Evolutionary conservation across 2,888 invertebrate genomes (phyloP).

Genomic region (Erebia aethiops): DNA sequence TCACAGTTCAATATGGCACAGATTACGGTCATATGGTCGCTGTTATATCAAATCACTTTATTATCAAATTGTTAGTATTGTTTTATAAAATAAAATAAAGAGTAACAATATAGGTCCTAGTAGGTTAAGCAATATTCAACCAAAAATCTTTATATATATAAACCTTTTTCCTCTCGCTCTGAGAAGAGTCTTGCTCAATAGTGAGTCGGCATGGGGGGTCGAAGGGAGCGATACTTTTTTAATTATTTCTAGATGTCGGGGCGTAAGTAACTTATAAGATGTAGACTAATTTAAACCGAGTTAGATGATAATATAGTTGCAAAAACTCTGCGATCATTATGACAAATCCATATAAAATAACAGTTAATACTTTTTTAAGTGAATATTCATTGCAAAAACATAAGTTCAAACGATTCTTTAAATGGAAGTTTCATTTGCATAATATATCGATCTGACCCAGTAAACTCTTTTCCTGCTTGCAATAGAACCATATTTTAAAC

Average conservation of each 20-base stretch:
- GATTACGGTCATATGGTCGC: neutral
- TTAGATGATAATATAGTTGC: neutral
- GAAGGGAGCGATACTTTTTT: no score
- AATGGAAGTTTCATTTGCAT: constrained; percentile 6
- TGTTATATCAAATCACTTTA: neutral
- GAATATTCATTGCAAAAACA: neutral
- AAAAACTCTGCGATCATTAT: neutral
- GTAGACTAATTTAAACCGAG: neutral
- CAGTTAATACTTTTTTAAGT: neutral
- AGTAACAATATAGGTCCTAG: neutral
- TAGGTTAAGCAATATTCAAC: no score
- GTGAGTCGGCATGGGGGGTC: no score
- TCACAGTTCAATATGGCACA: neutral
- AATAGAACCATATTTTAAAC: constrained; percentile 8
- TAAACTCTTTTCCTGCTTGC: constrained; percentile 16
- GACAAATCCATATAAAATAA: neutral
- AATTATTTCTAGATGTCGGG: no score
- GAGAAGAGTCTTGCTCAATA: no score
- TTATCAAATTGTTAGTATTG: neutral
- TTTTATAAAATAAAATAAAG: neutral
- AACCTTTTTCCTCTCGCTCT: no score
- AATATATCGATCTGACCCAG: constrained; percentile 30
- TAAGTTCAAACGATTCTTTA: neutral
- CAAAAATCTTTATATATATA: neutral
- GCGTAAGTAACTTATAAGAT: no score